Conservation (phyloP, 2,888 invertebrate genomes). For the Aplocera efformata region DNA sequence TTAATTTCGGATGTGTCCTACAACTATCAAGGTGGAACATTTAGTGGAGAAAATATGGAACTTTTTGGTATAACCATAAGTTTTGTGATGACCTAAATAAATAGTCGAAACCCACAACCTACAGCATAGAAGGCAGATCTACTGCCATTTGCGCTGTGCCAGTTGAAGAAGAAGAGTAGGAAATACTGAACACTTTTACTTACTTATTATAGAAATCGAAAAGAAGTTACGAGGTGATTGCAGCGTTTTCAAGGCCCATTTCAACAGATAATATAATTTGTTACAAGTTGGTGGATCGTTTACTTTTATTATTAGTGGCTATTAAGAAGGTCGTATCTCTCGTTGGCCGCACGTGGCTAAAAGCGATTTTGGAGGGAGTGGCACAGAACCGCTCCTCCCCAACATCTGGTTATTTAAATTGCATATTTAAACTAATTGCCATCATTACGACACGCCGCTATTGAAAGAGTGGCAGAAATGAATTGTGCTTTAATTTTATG, state of each 20-base stretch:
- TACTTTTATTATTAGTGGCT: conserved; percentile 64
- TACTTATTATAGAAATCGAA: too few relatives aligned
- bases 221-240: conserved; percentile 36
- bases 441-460: conserved; percentile 48
- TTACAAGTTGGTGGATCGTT: conserved; percentile 65
- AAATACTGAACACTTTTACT: too few relatives aligned
- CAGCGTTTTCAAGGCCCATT: conserved; percentile 57
- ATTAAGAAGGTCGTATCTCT: conserved; percentile 49
- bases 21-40: too few relatives aligned
- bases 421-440: conserved; percentile 59
- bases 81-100: too few relatives aligned
- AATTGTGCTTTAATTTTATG: conserved; percentile 47
- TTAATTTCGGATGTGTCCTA: too few relatives aligned
- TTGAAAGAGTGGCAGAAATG: conserved; percentile 47
- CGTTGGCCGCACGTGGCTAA: conserved; percentile 42
- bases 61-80: too few relatives aligned
- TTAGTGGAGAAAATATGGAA: too few relatives aligned
- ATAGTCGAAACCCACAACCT: too few relatives aligned
- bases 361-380: conserved; percentile 36
- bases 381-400: conserved; percentile 36
- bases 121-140: too few relatives aligned
- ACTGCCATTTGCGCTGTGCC: too few relatives aligned
- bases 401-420: conserved; percentile 59
- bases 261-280: conserved; percentile 65
- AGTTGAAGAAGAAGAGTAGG: too few relatives aligned